A percentile compares a stretch with the other conserved stretches of the same genome.
Conservation (phyloP, 2,888 invertebrate species). For the Pachycephus smyrnensis region DNA sequence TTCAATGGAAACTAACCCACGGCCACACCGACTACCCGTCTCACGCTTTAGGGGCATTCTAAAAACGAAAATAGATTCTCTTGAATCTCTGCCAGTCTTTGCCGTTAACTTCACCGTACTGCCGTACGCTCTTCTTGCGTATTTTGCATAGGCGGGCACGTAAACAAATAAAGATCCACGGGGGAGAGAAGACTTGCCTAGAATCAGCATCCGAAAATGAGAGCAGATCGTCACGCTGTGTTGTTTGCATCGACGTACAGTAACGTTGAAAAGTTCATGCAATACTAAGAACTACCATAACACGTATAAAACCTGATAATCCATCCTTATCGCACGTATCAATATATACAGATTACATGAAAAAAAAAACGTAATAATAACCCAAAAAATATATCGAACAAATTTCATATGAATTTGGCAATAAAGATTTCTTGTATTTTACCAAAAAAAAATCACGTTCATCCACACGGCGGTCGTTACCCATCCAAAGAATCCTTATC, state of each 20-base stretch:
- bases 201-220: not conserved
- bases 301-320: too few species aligned
- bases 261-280: not conserved
- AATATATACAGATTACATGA: too few species aligned
- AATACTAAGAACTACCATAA: not conserved
- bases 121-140: not conserved
- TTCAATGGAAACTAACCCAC: not conserved
- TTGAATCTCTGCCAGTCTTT: conserved; percentile 53
- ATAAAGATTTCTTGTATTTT: too few species aligned
- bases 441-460: too few species aligned
- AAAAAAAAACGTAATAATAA: too few species aligned
- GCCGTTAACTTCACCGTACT: conserved; percentile 7
- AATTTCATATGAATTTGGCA: too few species aligned
- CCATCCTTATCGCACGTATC: too few species aligned
- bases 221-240: not conserved
- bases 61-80: conserved; percentile 48
- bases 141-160: conserved; percentile 6
- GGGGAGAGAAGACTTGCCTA: not conserved
- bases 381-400: too few species aligned
- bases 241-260: not conserved
- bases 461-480: too few species aligned
- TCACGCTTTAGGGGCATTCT: not conserved
- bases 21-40: too few species aligned
- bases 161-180: conserved; percentile 1
- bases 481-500: too few species aligned